Evolutionary conservation across 2,797 vertebrate species (phyloP).

Genomic region (Hephaestus fuliginosus): DNA sequence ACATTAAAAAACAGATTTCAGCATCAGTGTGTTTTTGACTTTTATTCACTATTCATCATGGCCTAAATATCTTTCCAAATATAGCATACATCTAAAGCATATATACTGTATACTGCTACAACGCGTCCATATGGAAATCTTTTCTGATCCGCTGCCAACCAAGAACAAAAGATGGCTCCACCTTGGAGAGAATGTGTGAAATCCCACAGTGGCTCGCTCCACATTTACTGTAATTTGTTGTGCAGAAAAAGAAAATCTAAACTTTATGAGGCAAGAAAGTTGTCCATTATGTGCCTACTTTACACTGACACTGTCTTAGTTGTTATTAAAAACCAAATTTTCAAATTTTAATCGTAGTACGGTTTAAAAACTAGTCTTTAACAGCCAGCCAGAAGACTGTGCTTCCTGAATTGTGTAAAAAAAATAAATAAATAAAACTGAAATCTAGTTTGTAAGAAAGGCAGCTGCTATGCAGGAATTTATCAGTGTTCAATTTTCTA

Average conservation of each 20-base stretch:
- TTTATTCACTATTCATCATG: conserved; percentile 36
- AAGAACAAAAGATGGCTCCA: conserved; percentile 68
- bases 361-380: background rate
- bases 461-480: background rate
- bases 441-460: background rate
- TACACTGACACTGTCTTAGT: background rate
- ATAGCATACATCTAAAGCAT: conserved; percentile 46
- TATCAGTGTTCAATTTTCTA: background rate
- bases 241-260: conserved; percentile 27
- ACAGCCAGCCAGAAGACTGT: background rate
- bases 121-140: conserved; percentile 64
- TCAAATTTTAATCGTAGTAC: background rate
- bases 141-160: conserved; percentile 53
- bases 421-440: background rate
- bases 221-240: conserved; percentile 65
- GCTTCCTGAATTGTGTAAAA: background rate
- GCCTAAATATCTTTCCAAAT: conserved; percentile 58
- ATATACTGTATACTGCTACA: conserved; percentile 43
- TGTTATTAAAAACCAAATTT: background rate
- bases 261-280: conserved; percentile 4
- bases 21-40: conserved; percentile 23
- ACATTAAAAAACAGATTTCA: conserved; percentile 49
- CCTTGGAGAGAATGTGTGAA: conserved; percentile 61
- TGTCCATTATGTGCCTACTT: conserved; percentile 15
- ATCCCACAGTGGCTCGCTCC: conserved; percentile 69